Evolutionary conservation across 2,797 vertebrate genomes (phyloP).

Genomic region (Vireo griseus): DNA sequence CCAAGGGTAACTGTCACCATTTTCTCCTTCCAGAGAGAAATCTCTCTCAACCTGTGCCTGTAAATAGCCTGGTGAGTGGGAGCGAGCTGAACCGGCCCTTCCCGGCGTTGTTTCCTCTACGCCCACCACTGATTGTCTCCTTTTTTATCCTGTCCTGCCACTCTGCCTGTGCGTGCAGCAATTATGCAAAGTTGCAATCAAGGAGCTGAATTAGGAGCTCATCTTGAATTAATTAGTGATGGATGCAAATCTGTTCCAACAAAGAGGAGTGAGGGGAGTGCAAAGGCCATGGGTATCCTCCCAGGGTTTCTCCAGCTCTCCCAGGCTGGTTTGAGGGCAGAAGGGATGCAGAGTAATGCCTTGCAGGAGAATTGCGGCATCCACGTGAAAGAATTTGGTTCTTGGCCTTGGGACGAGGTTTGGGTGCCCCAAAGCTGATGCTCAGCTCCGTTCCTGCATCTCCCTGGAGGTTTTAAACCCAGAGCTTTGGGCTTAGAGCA

Average conservation of each 20-base stretch:
- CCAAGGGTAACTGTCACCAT: background rate
- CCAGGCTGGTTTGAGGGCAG: background rate
- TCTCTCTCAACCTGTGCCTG: background rate
- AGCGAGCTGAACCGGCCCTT: background rate
- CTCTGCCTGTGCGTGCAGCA: background rate
- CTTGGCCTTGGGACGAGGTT: background rate
- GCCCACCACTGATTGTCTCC: background rate
- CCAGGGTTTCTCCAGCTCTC: background rate
- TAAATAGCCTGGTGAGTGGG: background rate
- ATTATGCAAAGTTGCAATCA: slow-evolving; percentile 68
- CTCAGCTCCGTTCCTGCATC: background rate
- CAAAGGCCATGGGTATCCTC: background rate
- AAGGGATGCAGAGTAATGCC: background rate
- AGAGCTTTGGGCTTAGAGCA: background rate
- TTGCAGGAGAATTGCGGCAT: background rate
- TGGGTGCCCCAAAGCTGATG: background rate
- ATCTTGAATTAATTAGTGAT: slow-evolving; percentile 60
- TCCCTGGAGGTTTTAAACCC: background rate
- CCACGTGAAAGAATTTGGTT: background rate
- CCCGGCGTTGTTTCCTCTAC: background rate
- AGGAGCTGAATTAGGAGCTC: slow-evolving; percentile 61
- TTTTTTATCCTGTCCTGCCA: background rate
- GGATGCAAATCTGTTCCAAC: slow-evolving; percentile 47
- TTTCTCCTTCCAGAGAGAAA: background rate
- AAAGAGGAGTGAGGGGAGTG: background rate